phyloP scores from a whole-genome alignment of 2,113 vertebrate genomes.

The Grammomys dolichurus region DNA sequence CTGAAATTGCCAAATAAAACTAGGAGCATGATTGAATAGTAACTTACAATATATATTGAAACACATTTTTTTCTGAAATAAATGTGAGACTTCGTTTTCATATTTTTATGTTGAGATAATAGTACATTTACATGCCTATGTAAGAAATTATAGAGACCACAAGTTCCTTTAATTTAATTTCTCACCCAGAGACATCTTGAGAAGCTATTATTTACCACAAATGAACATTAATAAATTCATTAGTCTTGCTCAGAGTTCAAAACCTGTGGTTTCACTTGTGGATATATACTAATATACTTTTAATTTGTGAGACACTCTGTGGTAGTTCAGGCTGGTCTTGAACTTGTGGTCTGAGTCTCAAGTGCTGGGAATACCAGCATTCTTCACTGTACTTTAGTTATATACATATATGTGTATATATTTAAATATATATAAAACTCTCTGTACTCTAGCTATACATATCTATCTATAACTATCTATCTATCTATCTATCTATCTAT shows the following conservation, averaged over 20 bases:
- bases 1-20: background rate
- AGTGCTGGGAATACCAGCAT: background rate
- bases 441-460: no score
- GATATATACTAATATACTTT: background rate
- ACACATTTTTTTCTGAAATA: background rate
- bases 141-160: background rate
- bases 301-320: background rate
- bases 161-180: background rate
- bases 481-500: no score
- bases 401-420: background rate
- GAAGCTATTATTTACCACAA: background rate
- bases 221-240: background rate
- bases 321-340: background rate
- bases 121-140: background rate
- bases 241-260: background rate
- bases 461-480: no score
- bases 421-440: no score
- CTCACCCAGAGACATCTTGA: background rate
- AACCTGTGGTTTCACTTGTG: background rate
- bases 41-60: background rate
- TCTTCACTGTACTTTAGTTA: background rate
- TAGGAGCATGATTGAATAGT: background rate
- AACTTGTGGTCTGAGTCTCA: background rate
- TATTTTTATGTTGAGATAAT: slow-evolving; percentile 30
- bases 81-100: slow-evolving; percentile 2